Percentiles rank a stretch among this genome's conserved stretches.
phyloP scores from a whole-genome alignment of 2,113 vertebrate genomes.

The Megaceryle torquata region DNA sequence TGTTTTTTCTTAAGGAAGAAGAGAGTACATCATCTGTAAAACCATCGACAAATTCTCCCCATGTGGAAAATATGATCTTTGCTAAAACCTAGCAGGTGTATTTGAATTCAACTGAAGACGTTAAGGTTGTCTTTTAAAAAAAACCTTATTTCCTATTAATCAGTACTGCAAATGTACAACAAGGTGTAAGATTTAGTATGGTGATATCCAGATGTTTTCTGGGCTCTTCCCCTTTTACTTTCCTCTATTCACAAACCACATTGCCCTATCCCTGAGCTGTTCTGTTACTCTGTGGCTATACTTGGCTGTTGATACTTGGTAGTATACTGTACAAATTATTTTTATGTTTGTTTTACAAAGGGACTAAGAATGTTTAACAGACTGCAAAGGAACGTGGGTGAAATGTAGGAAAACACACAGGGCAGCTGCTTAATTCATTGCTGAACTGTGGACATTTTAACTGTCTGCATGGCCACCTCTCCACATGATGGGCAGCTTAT shows the following conservation, averaged over 20 bases:
- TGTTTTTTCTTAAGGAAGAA: background rate
- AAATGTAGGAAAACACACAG: background rate
- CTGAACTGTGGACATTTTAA: background rate
- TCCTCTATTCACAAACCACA: background rate
- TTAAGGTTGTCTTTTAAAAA: background rate
- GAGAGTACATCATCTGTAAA: background rate
- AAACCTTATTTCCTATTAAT: background rate
- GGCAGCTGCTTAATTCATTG: background rate
- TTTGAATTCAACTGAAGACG: background rate
- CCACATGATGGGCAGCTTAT: fast-evolving
- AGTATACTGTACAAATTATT: background rate
- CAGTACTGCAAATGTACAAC: background rate
- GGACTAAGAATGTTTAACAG: background rate
- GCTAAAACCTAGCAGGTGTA: background rate
- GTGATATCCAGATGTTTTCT: background rate
- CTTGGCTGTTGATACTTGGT: background rate
- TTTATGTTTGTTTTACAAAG: background rate
- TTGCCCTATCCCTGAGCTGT: background rate
- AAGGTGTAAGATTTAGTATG: background rate
- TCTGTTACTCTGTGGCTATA: background rate
- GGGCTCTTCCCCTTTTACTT: background rate
- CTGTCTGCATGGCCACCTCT: background rate
- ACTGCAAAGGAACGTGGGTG: background rate
- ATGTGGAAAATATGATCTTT: background rate
- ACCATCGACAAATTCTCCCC: background rate